Conservation (phyloP, 2,113 vertebrate species). For the cattle (Bos taurus) region ARS-UCD2.0 NC_037329.1:86867001-86867500, state of each 20-base stretch:
- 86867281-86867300: neutral
- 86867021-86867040: neutral
- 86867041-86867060: neutral
- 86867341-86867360: conserved; percentile 40
- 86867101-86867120: neutral
- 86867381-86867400: conserved; percentile 73
- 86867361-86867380: conserved; percentile 65
- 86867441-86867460: conserved; percentile 55
- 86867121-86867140: neutral
- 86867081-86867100: neutral
- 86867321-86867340: conserved; percentile 59
- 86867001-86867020: neutral
- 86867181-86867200: neutral
- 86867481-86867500: conserved; percentile 54
- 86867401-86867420: conserved; percentile 71
- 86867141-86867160: neutral
- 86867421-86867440: conserved; percentile 64
- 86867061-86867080: no score
- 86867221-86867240: neutral
- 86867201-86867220: neutral
- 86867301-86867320: conserved; percentile 38
- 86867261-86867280: neutral
- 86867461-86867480: conserved; percentile 57
- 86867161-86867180: neutral
- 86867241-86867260: neutral